phyloP scores from a whole-genome alignment of 2,888 invertebrate genomes.

The Tiphia femorata region DNA sequence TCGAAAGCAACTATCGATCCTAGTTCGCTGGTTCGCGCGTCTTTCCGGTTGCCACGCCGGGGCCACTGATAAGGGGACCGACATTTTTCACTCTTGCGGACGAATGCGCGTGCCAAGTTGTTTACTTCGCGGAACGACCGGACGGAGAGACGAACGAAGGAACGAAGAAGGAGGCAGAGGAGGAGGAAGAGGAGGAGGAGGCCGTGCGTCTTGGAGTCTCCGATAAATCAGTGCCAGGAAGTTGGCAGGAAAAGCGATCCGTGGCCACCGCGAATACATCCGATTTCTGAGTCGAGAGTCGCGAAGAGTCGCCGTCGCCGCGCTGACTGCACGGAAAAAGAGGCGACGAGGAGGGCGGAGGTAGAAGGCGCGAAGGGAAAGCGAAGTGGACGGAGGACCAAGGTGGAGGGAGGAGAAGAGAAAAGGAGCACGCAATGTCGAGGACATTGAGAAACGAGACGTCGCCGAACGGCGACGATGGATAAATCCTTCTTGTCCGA shows the following conservation, averaged over 20 bases:
- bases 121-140: background rate
- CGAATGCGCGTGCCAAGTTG: background rate
- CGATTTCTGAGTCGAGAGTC: constrained; percentile 1
- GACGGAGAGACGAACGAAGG: background rate
- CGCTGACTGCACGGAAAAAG: too few relatives aligned
- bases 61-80: too few relatives aligned
- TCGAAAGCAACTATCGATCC: too few relatives aligned
- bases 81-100: background rate
- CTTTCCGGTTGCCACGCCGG: too few relatives aligned
- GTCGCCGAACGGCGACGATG: constrained; percentile 3
- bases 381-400: background rate
- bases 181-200: background rate
- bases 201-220: background rate
- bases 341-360: too few relatives aligned
- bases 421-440: background rate
- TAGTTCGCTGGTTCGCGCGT: too few relatives aligned
- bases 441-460: constrained; percentile 5
- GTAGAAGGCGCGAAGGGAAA: too few relatives aligned
- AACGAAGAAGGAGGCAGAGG: constrained; percentile 2
- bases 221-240: constrained; percentile 11
- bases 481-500: background rate
- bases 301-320: background rate
- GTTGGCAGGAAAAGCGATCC: constrained; percentile 4
- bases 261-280: constrained; percentile 1
- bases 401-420: background rate